Conservation (phyloP, 2,797 vertebrate genomes). For the Neomorphus geoffroyi region DNA sequence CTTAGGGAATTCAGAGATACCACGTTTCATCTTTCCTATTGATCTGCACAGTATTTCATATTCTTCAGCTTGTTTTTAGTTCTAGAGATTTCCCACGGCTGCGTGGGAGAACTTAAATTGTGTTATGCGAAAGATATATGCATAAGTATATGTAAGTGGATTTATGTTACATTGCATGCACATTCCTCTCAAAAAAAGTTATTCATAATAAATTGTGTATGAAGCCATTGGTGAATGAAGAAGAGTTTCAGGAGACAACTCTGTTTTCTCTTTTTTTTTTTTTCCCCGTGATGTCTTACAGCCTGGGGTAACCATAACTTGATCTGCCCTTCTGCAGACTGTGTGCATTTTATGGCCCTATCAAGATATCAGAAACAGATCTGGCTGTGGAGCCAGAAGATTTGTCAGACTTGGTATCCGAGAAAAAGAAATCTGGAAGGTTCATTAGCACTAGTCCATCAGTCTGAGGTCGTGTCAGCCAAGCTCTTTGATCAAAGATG, state of each 20-base stretch:
- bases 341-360: accelerated
- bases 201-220: neutral
- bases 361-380: accelerated
- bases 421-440: neutral
- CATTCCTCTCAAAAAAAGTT: neutral
- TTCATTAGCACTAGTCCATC: neutral
- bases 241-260: neutral
- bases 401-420: neutral
- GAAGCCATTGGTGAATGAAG: neutral
- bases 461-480: neutral
- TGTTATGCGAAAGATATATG: neutral
- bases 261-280: neutral
- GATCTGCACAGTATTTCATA: neutral
- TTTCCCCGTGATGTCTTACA: too few species aligned
- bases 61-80: neutral
- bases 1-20: neutral
- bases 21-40: neutral
- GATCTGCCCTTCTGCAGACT: neutral
- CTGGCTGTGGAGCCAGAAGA: neutral
- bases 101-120: neutral
- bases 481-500: neutral
- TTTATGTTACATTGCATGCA: neutral
- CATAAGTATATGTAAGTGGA: neutral
- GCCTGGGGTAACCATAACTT: neutral
- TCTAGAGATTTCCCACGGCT: neutral